A percentile compares a stretch with the other conserved stretches of the same genome.
Evolutionary conservation across 2,888 invertebrate species (phyloP).

Genomic region (Dioctria linearis): DNA sequence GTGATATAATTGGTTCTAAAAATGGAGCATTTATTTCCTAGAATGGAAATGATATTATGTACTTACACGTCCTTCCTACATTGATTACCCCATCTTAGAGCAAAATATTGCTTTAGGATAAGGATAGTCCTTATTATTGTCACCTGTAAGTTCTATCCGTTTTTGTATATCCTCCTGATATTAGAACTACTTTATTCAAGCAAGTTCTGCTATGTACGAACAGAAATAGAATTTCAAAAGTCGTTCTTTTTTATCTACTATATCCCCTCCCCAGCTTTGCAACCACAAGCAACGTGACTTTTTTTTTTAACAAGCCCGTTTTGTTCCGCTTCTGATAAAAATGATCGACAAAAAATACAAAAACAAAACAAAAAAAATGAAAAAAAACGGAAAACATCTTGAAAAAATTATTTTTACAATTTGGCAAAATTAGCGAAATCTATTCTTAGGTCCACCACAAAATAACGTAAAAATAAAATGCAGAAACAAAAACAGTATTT

Average conservation of each 20-base stretch:
- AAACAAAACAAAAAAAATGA: no score
- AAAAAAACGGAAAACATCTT: not conserved
- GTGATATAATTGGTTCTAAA: constrained; percentile 54
- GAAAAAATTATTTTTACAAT: constrained; percentile 52
- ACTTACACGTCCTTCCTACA: no score
- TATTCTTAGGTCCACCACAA: constrained; percentile 46
- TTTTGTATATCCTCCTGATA: no score
- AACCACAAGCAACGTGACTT: not conserved
- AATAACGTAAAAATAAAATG: constrained; percentile 41
- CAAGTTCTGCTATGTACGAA: not conserved
- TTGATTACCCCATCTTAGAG: no score
- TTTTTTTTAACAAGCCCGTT: not conserved
- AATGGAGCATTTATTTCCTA: constrained; percentile 54
- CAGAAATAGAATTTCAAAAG: constrained; percentile 3
- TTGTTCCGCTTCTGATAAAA: constrained; percentile 8
- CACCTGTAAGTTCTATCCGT: no score
- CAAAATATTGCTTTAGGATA: no score
- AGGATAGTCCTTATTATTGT: no score
- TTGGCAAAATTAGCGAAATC: constrained; percentile 52
- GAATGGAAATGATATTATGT: constrained; percentile 26
- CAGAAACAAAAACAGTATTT: constrained; percentile 28
- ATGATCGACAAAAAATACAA: constrained; percentile 12
- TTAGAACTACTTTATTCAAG: no score
- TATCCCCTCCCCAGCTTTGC: no score
- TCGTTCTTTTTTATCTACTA: constrained; percentile 13